Evolutionary conservation across 2,113 vertebrate genomes (phyloP).

Genomic region (Phrynosoma blainvillii): DNA sequence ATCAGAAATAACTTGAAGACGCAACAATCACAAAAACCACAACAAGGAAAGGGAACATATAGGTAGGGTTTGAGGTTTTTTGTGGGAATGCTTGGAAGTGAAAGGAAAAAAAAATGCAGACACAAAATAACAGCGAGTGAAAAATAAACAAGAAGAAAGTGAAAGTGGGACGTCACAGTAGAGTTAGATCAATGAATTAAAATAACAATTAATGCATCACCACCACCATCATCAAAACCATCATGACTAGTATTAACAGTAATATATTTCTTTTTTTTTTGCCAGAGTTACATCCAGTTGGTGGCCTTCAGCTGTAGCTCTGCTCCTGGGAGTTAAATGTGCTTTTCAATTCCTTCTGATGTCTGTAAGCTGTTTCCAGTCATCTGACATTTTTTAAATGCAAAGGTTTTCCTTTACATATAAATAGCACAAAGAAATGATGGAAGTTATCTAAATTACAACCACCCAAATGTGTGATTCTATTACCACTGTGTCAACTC

Average conservation of each 20-base stretch:
- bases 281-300: not conserved
- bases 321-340: not conserved
- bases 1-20: not conserved
- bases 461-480: constrained; percentile 16
- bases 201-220: not conserved
- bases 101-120: not conserved
- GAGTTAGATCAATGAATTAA: not conserved
- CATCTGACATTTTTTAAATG: constrained; percentile 30
- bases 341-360: constrained; percentile 39
- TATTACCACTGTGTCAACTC: not conserved
- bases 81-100: not conserved
- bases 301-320: not conserved
- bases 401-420: constrained; percentile 7
- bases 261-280: not conserved
- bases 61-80: not conserved
- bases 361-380: constrained; percentile 39
- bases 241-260: not conserved
- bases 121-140: not conserved
- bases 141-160: not conserved
- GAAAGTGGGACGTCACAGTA: not conserved
- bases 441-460: constrained; percentile 29
- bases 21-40: no score
- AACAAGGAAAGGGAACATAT: not conserved
- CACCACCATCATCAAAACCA: not conserved
- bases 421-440: constrained; percentile 3